Evolutionary conservation across 2,888 invertebrate species (phyloP).

Genomic region (Ephialtes manifestator): DNA sequence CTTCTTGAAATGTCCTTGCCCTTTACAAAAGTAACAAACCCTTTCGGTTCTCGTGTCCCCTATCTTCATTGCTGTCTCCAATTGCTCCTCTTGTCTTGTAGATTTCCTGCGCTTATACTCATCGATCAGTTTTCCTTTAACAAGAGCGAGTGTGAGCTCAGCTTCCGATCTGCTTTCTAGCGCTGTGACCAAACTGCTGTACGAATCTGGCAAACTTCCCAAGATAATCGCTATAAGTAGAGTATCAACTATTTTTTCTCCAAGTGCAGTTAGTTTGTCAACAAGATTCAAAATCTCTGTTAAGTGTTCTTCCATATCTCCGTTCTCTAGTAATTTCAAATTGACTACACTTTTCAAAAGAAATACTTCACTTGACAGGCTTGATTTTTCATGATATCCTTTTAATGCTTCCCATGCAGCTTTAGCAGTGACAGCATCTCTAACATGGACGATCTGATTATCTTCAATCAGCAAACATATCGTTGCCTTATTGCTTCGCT

Average conservation of each 20-base stretch:
- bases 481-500: conserved; percentile 1
- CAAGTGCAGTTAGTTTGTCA: conserved; percentile 7
- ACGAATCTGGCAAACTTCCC: conserved; percentile 72
- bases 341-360: background rate
- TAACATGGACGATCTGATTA: conserved; percentile 13
- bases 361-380: background rate
- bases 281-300: background rate
- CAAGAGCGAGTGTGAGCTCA: conserved; percentile 69
- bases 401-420: background rate
- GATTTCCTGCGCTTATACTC: conserved; percentile 53
- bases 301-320: background rate
- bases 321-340: background rate
- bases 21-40: too few species aligned
- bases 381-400: background rate
- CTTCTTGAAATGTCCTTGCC: too few species aligned
- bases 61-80: conserved; percentile 9
- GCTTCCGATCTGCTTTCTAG: conserved; percentile 69
- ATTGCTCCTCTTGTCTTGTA: background rate
- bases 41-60: too few species aligned
- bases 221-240: conserved; percentile 1
- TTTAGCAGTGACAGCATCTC: background rate
- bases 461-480: too few species aligned
- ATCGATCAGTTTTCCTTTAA: conserved; percentile 69
- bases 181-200: conserved; percentile 70
- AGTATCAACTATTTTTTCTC: conserved; percentile 11